These are phyloP conservation scores for Lasiurus borealis DNA, from an alignment of 2,113 vertebrate species.

Conservation along the genomic window DNA sequence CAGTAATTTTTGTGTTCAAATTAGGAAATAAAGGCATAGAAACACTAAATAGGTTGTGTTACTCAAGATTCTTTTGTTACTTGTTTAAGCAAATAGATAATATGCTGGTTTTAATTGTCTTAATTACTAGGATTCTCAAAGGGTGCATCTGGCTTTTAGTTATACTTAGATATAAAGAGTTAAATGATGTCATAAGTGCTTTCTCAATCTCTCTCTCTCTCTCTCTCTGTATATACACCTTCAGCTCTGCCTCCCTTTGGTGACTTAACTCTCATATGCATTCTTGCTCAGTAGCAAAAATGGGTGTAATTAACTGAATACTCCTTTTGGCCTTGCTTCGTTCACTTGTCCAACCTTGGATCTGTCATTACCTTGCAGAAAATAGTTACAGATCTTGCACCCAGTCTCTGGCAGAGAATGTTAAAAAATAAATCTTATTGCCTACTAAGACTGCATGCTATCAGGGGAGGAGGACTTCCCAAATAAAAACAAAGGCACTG, in stretches of 20 bases:
- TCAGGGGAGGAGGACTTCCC: not conserved
- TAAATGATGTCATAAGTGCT: not conserved
- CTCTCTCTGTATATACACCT: not conserved
- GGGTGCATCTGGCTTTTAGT: not conserved
- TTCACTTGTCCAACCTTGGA: not conserved
- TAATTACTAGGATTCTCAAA: not conserved
- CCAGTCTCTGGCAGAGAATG: not conserved
- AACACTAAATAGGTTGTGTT: not conserved
- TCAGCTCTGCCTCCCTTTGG: not conserved
- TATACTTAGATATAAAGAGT: not conserved
- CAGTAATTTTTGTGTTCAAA: not conserved
- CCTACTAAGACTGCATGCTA: not conserved
- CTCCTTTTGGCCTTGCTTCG: not conserved
- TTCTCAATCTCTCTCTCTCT: not conserved
- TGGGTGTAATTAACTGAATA: not conserved
- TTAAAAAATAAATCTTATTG: not conserved
- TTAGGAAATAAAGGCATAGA: not conserved
- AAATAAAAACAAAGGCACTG: not conserved
- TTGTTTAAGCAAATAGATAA: not conserved
- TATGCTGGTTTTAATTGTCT: not conserved
- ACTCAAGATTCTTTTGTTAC: not conserved
- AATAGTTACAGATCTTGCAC: not conserved
- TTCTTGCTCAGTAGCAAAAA: not conserved
- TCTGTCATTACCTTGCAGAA: not conserved
- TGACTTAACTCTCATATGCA: not conserved